Percentiles rank a stretch among this genome's conserved stretches.
Conservation (phyloP, 1,140 invertebrate species). For the Platyscapa corneri region DNA sequence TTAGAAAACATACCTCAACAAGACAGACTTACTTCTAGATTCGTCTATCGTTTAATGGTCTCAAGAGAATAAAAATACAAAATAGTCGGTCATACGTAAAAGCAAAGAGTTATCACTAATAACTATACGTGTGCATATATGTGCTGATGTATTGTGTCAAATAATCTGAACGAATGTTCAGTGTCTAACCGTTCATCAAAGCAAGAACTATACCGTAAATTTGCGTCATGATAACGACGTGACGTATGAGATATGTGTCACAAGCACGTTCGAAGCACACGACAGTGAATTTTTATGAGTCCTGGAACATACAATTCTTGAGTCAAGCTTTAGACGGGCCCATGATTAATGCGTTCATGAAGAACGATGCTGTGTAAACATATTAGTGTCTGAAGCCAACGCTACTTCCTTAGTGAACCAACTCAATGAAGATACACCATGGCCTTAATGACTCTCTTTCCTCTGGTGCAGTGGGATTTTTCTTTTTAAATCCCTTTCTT, state of each 20-base stretch:
- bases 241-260: neutral
- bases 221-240: neutral
- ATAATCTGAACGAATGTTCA: neutral
- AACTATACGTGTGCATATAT: no score
- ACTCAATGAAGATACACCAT: conserved; percentile 36
- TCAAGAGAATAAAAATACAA: neutral
- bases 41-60: neutral
- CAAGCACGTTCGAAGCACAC: neutral
- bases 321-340: conserved; percentile 33
- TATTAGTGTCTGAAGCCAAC: conserved; percentile 62
- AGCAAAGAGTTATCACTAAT: neutral
- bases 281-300: neutral
- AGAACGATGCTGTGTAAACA: conserved; percentile 70
- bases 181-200: neutral
- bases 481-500: neutral
- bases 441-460: conserved; percentile 65
- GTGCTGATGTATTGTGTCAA: no score
- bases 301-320: neutral
- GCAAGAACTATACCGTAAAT: neutral
- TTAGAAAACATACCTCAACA: neutral
- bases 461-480: neutral
- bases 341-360: conserved; percentile 71
- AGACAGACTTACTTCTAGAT: neutral
- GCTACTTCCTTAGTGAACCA: neutral
- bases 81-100: neutral